Base-by-base conservation (phyloP, 2,113 vertebrate genomes). In the Ictidomys tridecemlineatus region DNA sequence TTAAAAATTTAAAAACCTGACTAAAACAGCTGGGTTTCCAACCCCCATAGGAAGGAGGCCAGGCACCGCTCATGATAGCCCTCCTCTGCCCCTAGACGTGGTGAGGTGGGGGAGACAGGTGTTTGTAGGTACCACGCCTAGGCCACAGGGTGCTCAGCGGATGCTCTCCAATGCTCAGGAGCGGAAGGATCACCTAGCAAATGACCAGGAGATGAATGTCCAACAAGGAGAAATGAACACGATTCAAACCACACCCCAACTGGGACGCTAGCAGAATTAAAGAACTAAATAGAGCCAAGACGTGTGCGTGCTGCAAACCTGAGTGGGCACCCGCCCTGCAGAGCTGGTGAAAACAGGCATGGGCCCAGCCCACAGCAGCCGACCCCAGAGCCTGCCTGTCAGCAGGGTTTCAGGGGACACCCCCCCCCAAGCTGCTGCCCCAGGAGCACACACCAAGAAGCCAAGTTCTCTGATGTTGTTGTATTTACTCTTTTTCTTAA, bases 311-410 rank as follows among this genome's bases (percentile, higher is more conserved):
- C 7, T 0, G 0, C 45, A 17, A 12, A 63, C 13, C 26, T 48
- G 2, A 14, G n/a, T 1, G n/a, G 63, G 26, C n/a, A 17, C 1
- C 24, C 7, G 18, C 39, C 45, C 42, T 1, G 42, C 5, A 22
- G 42, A 20, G 4, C 16, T 72, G 56, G 63, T 58, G 39, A 10
- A 10, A 28, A 48, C 12, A 26, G 24, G 18, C 5, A 4, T 8
- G n/a, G 67, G 45, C 8, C 9, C 70, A 37, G 14, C 3, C 32
- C 8, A 26, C 79, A 20, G 22, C 5, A 12, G 26, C 61, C n/a
- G 32, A 58, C 4, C 22, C 1, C 0, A 53, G 51, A 5, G 1
- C 5, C 14, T 22, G 34, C 20, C 1, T 1, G 4, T 86, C 58
- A 45, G 6, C 26, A 51, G 53, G 13, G 30, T 18, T 76, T 37